Conservation (phyloP, 2,797 vertebrate genomes). For the Sorex maritimensis region DNA sequence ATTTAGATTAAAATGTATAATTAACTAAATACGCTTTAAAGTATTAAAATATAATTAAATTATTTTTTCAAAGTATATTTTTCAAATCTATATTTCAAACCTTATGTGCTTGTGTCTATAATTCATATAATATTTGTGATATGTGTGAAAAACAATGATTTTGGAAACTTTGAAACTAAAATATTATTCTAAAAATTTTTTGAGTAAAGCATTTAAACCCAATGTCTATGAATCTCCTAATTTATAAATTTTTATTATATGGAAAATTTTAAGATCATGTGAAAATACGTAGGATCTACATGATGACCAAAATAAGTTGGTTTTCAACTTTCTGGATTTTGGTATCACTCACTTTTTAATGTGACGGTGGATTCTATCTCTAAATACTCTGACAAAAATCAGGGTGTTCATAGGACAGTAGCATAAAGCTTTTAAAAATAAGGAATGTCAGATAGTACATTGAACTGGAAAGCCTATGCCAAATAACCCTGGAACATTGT, state of each 20-base stretch:
- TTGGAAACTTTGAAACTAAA: not conserved
- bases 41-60: not conserved
- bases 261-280: not conserved
- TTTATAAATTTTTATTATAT: not conserved
- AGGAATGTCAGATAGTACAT: not conserved
- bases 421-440: not conserved
- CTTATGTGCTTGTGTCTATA: not conserved
- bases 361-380: not conserved
- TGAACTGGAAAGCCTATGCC: not conserved
- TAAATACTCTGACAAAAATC: not conserved
- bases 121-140: not conserved
- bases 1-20: too few species aligned
- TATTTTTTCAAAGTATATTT: not conserved
- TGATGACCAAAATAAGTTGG: not conserved
- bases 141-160: too few species aligned
- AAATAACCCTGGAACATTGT: not conserved
- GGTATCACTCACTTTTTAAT: not conserved
- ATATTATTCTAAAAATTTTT: slow-evolving; percentile 12
- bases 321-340: slow-evolving; percentile 18
- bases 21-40: slow-evolving; percentile 3
- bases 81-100: not conserved
- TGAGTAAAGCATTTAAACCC: not conserved
- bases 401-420: not conserved
- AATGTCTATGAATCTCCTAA: not conserved
- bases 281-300: not conserved